Percentiles rank a stretch among this genome's conserved stretches.
Conservation (phyloP, 35 echinoderm and acorn worm species). For the Antedon bifida region DNA sequence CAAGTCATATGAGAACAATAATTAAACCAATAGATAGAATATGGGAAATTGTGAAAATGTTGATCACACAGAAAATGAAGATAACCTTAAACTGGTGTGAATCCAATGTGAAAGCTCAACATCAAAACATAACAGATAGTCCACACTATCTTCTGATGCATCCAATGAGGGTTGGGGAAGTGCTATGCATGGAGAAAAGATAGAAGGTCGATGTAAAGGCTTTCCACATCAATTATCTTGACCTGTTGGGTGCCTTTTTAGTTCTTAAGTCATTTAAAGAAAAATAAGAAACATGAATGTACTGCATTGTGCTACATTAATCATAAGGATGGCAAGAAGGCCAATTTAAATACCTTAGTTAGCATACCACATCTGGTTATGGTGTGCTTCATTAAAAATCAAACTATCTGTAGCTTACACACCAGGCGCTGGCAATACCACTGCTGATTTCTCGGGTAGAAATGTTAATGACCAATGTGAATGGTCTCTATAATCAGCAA, state of each 20-base stretch:
- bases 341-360: slow-evolving; percentile 21
- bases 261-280: background rate
- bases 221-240: background rate
- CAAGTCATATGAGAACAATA: too few relatives aligned
- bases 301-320: slow-evolving; percentile 15
- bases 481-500: background rate
- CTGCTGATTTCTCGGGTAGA: background rate
- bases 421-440: background rate
- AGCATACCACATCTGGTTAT: background rate
- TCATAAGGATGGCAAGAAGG: slow-evolving; percentile 13
- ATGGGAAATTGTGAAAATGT: background rate
- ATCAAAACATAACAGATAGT: background rate
- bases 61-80: background rate
- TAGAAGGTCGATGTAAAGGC: background rate
- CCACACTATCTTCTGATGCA: background rate
- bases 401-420: background rate
- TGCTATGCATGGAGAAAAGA: background rate
- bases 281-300: background rate
- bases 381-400: background rate
- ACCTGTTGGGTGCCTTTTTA: background rate
- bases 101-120: background rate
- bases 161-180: background rate
- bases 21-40: too few relatives aligned
- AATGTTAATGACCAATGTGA: background rate
- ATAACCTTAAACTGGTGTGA: background rate